Percentiles rank a stretch among this genome's conserved stretches.
Conservation (phyloP, 2,797 vertebrate genomes). For the Notolepis coatsorum region DNA sequence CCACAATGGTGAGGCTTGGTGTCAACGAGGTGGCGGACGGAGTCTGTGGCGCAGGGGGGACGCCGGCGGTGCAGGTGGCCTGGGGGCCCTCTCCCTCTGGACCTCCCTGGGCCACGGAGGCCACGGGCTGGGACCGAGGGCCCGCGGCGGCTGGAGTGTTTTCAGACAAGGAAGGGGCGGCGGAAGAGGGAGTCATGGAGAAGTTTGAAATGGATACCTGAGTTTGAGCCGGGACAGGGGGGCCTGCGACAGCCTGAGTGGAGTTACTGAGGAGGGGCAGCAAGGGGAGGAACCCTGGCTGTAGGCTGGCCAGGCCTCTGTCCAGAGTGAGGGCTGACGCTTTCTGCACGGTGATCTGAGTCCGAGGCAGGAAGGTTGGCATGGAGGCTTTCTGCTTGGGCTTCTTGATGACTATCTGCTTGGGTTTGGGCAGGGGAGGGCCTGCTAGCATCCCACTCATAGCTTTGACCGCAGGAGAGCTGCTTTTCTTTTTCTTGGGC, state of each 20-base stretch:
- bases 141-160: constrained; percentile 55
- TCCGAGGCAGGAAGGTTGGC: constrained; percentile 90
- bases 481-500: constrained; percentile 91
- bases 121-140: constrained; percentile 42
- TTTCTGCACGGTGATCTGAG: constrained; percentile 85
- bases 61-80: constrained; percentile 57
- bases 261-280: constrained; percentile 62
- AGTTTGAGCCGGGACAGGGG: constrained; percentile 85
- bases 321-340: constrained; percentile 64
- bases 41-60: constrained; percentile 48
- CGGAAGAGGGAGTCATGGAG: constrained; percentile 66
- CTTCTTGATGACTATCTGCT: constrained; percentile 93
- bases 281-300: constrained; percentile 71
- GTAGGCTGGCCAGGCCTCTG: constrained; percentile 70
- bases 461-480: constrained; percentile 77
- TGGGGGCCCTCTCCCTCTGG: constrained; percentile 56
- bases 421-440: constrained; percentile 82
- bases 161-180: constrained; percentile 63
- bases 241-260: constrained; percentile 83
- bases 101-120: constrained; percentile 49
- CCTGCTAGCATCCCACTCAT: constrained; percentile 64
- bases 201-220: constrained; percentile 89
- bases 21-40: constrained; percentile 73
- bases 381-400: constrained; percentile 90
- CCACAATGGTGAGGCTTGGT: constrained; percentile 80